These are phyloP conservation scores for Cephus pulcher DNA, from an alignment of 2,888 invertebrate species.

Conservation along the genomic window DNA sequence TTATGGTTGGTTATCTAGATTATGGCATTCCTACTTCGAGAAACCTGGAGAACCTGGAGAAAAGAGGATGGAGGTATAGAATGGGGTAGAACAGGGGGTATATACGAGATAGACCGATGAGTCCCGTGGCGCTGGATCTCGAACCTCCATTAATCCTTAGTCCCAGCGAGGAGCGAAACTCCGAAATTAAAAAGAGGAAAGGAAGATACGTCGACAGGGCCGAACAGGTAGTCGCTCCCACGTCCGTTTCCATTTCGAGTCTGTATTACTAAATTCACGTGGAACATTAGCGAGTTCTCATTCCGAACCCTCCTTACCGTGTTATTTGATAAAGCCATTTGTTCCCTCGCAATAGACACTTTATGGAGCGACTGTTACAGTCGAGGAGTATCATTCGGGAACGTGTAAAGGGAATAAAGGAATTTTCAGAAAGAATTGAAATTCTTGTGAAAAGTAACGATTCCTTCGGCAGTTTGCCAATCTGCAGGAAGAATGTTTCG, in stretches of 20 bases:
- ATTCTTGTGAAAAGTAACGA: background rate
- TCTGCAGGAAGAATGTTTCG: background rate
- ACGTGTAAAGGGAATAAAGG: background rate
- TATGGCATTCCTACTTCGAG: constrained; percentile 62
- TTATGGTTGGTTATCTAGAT: constrained; percentile 65
- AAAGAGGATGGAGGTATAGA: constrained; percentile 8
- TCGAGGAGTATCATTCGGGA: background rate
- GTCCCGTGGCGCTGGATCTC: constrained; percentile 23
- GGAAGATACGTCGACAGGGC: background rate
- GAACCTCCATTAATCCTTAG: constrained; percentile 52
- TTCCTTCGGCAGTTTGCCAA: background rate
- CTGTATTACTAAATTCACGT: background rate
- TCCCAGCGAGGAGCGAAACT: constrained; percentile 31
- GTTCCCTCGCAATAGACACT: background rate
- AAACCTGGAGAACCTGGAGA: constrained; percentile 27
- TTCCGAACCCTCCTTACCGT: background rate
- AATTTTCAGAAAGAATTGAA: background rate
- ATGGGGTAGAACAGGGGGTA: constrained; percentile 38
- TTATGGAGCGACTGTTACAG: background rate
- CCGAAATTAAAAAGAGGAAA: constrained; percentile 7
- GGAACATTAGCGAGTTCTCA: constrained; percentile 2
- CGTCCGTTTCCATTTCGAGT: constrained; percentile 7
- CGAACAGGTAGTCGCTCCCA: constrained; percentile 7
- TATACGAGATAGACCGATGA: constrained; percentile 28
- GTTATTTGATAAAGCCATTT: background rate